Percentiles rank a stretch among this genome's conserved stretches.
These are phyloP conservation scores for Mustelus asterias DNA, from an alignment of 2,113 vertebrate species.

Conservation along the genomic window DNA sequence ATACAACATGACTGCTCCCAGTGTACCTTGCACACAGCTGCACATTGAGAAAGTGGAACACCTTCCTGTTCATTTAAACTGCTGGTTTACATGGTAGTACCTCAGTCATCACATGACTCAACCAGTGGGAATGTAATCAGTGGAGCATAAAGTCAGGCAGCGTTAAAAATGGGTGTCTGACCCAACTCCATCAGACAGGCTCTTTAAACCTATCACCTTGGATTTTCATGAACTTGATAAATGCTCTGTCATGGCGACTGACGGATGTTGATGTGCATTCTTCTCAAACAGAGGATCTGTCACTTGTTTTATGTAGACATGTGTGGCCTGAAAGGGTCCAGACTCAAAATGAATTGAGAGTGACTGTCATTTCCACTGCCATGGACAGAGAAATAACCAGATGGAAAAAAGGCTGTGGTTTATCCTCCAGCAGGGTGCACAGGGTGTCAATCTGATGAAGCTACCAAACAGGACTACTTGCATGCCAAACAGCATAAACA, in stretches of 20 bases:
- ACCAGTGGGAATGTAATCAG: neutral
- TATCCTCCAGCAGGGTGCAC: too few relatives aligned
- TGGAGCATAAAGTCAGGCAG: neutral
- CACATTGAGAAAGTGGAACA: neutral
- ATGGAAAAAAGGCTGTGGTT: too few relatives aligned
- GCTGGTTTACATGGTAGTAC: neutral
- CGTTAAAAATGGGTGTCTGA: too few relatives aligned
- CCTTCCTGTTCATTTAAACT: neutral
- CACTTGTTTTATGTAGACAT: too few relatives aligned
- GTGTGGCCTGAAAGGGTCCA: too few relatives aligned
- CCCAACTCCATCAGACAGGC: neutral
- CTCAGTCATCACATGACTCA: neutral
- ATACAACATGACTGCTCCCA: neutral
- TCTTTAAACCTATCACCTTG: neutral
- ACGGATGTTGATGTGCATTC: neutral
- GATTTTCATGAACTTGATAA: neutral
- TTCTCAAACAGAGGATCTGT: neutral
- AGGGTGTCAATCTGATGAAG: too few relatives aligned
- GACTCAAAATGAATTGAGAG: too few relatives aligned
- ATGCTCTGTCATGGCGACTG: neutral
- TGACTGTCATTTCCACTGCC: too few relatives aligned
- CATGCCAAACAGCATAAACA: too few relatives aligned
- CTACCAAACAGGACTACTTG: too few relatives aligned
- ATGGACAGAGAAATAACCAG: too few relatives aligned
- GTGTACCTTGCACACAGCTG: neutral